Conservation (phyloP, 2,113 vertebrate genomes). For the Chaetodon trifascialis region DNA sequence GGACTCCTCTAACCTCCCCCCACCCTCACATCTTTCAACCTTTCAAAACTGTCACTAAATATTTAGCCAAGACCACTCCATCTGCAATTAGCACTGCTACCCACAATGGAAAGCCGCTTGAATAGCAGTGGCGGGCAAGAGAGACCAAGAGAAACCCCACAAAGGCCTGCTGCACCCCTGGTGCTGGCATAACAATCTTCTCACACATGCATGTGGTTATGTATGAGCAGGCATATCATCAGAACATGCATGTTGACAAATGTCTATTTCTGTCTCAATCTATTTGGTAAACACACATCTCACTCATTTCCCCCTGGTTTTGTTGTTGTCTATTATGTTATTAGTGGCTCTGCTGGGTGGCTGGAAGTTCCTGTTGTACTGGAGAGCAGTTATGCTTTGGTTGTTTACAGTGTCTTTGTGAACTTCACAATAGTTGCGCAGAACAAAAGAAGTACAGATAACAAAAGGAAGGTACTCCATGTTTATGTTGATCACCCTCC, state of each 20-base stretch:
- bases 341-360: too few relatives aligned
- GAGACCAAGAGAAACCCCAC: slow-evolving; percentile 27
- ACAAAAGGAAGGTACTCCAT: too few relatives aligned
- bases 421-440: too few relatives aligned
- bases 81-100: slow-evolving; percentile 82
- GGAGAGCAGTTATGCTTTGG: too few relatives aligned
- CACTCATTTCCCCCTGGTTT: too few relatives aligned
- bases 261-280: slow-evolving; percentile 2
- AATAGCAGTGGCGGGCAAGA: slow-evolving; percentile 74
- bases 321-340: too few relatives aligned
- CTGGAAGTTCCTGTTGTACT: too few relatives aligned
- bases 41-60: slow-evolving; percentile 85
- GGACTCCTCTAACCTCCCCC: slow-evolving; percentile 66
- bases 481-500: too few relatives aligned
- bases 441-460: too few relatives aligned
- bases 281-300: background rate
- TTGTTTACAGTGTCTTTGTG: too few relatives aligned
- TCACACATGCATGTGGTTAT: slow-evolving; percentile 40
- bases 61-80: slow-evolving; percentile 82
- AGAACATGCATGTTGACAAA: slow-evolving; percentile 24
- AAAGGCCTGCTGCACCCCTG: slow-evolving; percentile 22
- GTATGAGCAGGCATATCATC: slow-evolving; percentile 31
- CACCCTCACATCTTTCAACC: slow-evolving; percentile 79
- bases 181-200: slow-evolving; percentile 33
- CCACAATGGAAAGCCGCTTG: slow-evolving; percentile 78